These are phyloP conservation scores for Galaxea fascicularis DNA, from an alignment of 92 coral and sea anemone genomes.

Conservation along the genomic window DNA sequence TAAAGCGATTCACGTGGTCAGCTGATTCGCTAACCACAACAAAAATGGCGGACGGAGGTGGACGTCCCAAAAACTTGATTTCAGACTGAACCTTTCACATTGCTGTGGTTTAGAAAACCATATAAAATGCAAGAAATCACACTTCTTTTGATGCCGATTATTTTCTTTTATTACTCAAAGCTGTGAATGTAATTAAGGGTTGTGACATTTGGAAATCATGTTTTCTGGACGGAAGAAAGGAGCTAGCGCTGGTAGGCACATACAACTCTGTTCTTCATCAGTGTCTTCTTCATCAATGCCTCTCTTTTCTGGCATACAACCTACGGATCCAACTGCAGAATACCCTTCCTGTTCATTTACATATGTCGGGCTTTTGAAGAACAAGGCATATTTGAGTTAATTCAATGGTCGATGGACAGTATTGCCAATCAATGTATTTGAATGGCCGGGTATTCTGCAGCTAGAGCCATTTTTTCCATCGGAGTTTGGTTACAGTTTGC, in stretches of 20 bases:
- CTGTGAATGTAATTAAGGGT: background rate
- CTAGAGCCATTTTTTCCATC: no score
- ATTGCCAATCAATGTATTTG: no score
- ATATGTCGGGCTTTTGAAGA: no score
- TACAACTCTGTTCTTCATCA: background rate
- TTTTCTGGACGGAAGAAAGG: constrained; percentile 74
- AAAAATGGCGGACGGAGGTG: constrained; percentile 26
- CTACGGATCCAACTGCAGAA: no score
- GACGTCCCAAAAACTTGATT: background rate
- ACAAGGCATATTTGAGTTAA: no score
- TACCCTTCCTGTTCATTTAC: no score
- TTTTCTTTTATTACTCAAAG: background rate
- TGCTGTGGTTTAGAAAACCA: no score
- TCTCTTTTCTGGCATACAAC: no score
- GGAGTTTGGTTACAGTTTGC: no score
- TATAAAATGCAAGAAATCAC: background rate
- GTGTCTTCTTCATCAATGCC: no score
- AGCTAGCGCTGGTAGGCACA: constrained; percentile 4
- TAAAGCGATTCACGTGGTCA: constrained; percentile 51
- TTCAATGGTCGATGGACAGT: no score
- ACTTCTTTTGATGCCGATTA: background rate
- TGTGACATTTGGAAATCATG: constrained; percentile 26
- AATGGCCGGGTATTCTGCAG: no score
- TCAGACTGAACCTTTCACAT: background rate
- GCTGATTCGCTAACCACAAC: constrained; percentile 21